Conservation (phyloP, 2,113 vertebrate species). For the Dendrocopos noguchii region DNA sequence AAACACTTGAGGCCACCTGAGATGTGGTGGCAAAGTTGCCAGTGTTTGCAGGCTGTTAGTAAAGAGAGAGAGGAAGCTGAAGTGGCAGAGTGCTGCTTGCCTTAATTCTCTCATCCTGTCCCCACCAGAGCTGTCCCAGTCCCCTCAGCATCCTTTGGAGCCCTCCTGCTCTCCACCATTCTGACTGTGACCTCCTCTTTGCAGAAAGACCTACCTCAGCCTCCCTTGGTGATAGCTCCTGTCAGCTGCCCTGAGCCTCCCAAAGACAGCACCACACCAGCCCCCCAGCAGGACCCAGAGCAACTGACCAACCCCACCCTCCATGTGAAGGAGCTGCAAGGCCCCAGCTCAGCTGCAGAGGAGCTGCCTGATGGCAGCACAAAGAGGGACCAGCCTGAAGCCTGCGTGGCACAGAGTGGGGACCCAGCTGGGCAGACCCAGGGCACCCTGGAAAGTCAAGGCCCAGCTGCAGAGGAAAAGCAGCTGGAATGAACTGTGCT, state of each 20-base stretch:
- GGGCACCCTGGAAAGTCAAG: constrained; percentile 2
- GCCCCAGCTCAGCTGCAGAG: not conserved
- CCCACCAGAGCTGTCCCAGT: no score
- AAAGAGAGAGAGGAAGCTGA: not conserved
- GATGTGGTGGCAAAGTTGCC: not conserved
- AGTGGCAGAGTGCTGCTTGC: not conserved
- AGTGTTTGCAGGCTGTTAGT: not conserved
- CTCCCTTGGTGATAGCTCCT: constrained; percentile 82
- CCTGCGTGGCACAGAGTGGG: not conserved
- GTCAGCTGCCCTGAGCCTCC: constrained; percentile 11
- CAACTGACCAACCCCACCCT: constrained; percentile 53
- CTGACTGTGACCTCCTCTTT: constrained; percentile 6
- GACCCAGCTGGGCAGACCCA: not conserved
- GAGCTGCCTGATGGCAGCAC: not conserved
- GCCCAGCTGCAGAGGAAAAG: constrained; percentile 28
- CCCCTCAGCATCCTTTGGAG: no score
- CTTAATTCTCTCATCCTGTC: no score
- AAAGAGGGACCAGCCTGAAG: not conserved
- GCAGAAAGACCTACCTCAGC: constrained; percentile 84
- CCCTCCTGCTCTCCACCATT: not conserved
- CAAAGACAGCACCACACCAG: not conserved
- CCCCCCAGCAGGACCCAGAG: not conserved
- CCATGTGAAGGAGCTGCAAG: constrained; percentile 15
- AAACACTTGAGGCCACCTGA: not conserved
- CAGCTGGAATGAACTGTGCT: constrained; percentile 61